These are phyloP conservation scores for Nothoprocta pentlandii DNA, from an alignment of 2,113 vertebrate genomes.

Conservation along the genomic window DNA sequence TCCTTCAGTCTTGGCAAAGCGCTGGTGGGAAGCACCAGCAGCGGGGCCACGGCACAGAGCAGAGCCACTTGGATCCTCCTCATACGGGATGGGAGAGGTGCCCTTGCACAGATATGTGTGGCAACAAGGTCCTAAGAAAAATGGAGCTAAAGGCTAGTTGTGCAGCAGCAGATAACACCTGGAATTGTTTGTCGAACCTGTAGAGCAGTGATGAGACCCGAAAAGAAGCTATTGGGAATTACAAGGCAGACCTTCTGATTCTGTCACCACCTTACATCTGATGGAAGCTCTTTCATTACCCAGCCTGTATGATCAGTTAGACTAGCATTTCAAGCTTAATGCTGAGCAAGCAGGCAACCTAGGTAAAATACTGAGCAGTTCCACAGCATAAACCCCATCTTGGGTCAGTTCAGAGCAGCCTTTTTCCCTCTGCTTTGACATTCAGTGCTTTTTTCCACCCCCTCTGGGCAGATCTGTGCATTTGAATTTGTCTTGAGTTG, in stretches of 20 bases:
- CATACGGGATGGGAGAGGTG: background rate
- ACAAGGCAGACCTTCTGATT: background rate
- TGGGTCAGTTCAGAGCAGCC: background rate
- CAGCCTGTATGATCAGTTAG: background rate
- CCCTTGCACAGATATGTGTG: background rate
- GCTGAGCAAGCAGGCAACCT: accelerated
- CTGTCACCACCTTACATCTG: background rate
- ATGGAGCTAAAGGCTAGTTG: background rate
- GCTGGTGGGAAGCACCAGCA: background rate
- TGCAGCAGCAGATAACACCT: background rate
- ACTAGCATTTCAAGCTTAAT: background rate
- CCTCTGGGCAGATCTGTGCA: background rate
- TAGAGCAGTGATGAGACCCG: background rate
- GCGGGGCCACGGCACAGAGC: background rate
- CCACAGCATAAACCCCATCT: background rate
- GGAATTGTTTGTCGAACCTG: background rate
- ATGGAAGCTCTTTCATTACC: background rate
- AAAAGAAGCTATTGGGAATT: background rate
- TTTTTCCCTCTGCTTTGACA: background rate
- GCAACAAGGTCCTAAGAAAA: background rate
- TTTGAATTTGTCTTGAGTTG: background rate
- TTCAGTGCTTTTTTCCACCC: background rate
- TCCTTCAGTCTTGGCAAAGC: accelerated
- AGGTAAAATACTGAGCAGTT: background rate
- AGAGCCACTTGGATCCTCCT: background rate